Base-by-base conservation (phyloP, 2,888 invertebrate genomes). In the Drosophila peninsularis region DNA sequence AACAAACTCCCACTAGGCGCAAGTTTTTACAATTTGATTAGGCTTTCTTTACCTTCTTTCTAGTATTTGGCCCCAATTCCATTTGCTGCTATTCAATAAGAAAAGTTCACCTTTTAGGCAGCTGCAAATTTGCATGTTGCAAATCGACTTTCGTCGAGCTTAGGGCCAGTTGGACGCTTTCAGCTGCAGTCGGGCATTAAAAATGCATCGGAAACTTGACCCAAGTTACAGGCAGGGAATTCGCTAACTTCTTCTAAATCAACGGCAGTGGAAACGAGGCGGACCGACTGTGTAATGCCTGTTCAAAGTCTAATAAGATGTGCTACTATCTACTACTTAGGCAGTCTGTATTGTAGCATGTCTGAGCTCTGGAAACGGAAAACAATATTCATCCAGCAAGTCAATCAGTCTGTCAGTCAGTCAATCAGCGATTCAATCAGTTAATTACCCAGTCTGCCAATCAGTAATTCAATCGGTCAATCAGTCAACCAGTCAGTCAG, bases 81-180 rank as follows among this genome's bases (percentile, higher is more conserved):
- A 24, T 44, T 44, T 44, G 24, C 44, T 27, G 11, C 17, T 30
- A 45, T 45, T n/a, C 45, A 17, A 45, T 45, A 45, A 45, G 30
- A 45, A 45, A 17, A 45, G 27, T 45, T 45, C 0, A n/a, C 0
- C 5, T 27, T 17, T 27, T 10, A 7, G 19, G 19, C 14, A 19
- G 3, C 7, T 30, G 32, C 19, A 47, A 47, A 47, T 30, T 11
- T 11, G n/a, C 5, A 10, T 11, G 10, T 11, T 47, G 17, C n/a
- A 13, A 32, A 10, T 45, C n/a, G 27, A 45, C n/a, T 42, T 42
- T 42, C 21, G 42, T 6, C 13, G 5, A 19, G 19, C 14, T 24
- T 7, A 44, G 44, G 3, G 44, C 0, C 24, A 27, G 9, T 9
- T 21, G 24, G 9, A 24, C 13, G 21, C 21, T 21, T 21, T 14